Evolutionary conservation across 2,888 invertebrate genomes (phyloP).

Genomic region (Caenorhabditis afra): DNA sequence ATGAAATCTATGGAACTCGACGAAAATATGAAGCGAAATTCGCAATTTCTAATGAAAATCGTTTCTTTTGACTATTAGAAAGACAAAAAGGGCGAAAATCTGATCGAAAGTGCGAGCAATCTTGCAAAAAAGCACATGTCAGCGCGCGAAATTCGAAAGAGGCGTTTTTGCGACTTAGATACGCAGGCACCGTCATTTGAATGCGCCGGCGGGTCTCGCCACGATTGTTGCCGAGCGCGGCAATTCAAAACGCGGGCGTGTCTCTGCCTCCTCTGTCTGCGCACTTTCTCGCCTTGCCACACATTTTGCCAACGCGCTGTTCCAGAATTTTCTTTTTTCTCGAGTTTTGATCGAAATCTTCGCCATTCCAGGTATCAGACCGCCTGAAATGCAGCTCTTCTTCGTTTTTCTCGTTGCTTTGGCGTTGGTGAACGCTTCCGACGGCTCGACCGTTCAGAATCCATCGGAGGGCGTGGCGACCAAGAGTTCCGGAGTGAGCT

Average conservation of each 20-base stretch:
- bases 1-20: neutral
- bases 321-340: conserved; percentile 1
- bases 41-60: neutral
- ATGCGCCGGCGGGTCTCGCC: conserved; percentile 45
- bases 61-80: neutral
- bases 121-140: neutral
- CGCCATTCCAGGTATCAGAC: conserved; percentile 10
- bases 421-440: conserved; percentile 22
- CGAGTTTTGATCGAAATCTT: conserved; percentile 1
- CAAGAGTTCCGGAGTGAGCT: neutral
- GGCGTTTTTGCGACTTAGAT: conserved; percentile 50
- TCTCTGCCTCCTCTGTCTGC: conserved; percentile 14
- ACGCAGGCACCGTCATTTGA: conserved; percentile 43
- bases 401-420: conserved; percentile 8
- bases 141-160: conserved; percentile 55
- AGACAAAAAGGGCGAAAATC: neutral
- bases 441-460: conserved; percentile 7
- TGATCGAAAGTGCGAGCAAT: conserved; percentile 5
- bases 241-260: conserved; percentile 27
- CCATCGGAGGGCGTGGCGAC: too few species aligned
- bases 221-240: conserved; percentile 27
- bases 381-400: conserved; percentile 15
- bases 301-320: conserved; percentile 16
- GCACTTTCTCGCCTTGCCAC: conserved; percentile 22
- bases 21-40: neutral